Percentiles rank a stretch among this genome's conserved stretches.
Evolutionary conservation across 2,797 vertebrate species (phyloP).

Genomic region (Sebastes kiyomatsui): DNA sequence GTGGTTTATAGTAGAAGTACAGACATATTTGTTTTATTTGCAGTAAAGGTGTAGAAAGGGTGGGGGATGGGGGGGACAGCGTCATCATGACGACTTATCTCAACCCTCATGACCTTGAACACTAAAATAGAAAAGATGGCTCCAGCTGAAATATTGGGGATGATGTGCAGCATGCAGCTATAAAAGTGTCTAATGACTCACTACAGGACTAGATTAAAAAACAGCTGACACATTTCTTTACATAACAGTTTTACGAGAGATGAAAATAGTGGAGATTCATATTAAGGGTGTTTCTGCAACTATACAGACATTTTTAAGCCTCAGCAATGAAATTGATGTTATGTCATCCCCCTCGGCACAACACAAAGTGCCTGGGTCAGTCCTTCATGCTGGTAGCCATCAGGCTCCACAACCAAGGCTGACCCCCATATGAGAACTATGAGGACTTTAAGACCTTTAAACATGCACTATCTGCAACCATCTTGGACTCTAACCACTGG

Average conservation of each 20-base stretch:
- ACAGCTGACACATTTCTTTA: conserved; percentile 1
- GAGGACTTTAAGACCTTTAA: too few relatives aligned
- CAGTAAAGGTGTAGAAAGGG: conserved; percentile 35
- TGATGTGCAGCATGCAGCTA: background rate
- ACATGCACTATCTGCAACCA: too few relatives aligned
- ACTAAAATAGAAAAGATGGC: conserved; percentile 57
- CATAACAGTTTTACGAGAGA: background rate
- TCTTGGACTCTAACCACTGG: too few relatives aligned
- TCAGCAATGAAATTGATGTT: too few relatives aligned
- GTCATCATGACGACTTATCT: conserved; percentile 68
- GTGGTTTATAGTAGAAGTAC: conserved; percentile 54
- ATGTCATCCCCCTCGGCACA: too few relatives aligned
- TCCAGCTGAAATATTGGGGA: conserved; percentile 7
- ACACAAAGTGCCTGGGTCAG: too few relatives aligned
- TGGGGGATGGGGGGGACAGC: conserved; percentile 19
- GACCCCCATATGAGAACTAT: too few relatives aligned
- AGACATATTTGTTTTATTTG: conserved; percentile 8
- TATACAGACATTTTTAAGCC: too few relatives aligned
- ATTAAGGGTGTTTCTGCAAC: background rate
- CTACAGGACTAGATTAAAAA: background rate
- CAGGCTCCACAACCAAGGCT: too few relatives aligned
- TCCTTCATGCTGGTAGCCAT: too few relatives aligned
- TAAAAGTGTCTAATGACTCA: background rate
- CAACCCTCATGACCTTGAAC: conserved; percentile 78
- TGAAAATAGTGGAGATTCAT: background rate